phyloP scores from a whole-genome alignment of 2,113 vertebrate genomes.

The Naja naja region DNA sequence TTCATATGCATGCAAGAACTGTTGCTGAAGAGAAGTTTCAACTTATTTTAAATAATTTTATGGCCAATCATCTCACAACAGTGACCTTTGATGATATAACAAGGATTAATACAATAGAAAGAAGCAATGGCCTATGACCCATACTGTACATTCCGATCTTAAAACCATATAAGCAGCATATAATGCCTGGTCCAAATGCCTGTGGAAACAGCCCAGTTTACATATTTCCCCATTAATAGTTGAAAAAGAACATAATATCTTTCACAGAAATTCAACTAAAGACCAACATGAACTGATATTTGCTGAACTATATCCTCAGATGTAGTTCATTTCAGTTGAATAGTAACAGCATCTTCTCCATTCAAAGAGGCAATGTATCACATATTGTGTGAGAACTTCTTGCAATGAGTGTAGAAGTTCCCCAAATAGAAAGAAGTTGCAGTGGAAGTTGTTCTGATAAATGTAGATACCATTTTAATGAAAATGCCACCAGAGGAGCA shows the following conservation, averaged over 20 bases:
- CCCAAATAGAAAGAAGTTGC: conserved; percentile 71
- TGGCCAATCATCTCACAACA: neutral
- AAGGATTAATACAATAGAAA: neutral
- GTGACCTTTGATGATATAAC: neutral
- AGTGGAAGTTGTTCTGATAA: conserved; percentile 68
- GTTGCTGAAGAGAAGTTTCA: neutral
- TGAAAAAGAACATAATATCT: conserved; percentile 18
- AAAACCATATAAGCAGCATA: neutral
- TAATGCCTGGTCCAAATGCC: neutral
- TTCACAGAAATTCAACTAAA: conserved; percentile 22
- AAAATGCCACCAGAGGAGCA: conserved; percentile 71
- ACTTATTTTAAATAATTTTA: neutral
- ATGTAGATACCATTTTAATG: conserved; percentile 63
- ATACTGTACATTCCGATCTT: neutral
- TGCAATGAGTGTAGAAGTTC: conserved; percentile 62
- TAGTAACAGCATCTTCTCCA: conserved; percentile 23
- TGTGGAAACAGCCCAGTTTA: neutral
- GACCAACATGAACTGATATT: neutral
- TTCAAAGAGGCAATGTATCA: conserved; percentile 57
- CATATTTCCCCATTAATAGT: neutral
- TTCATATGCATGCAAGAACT: neutral
- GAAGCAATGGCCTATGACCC: neutral
- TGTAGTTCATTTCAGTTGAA: neutral
- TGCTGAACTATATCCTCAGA: conserved; percentile 14
- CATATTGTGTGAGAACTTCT: conserved; percentile 61